Conservation (phyloP, 2,888 invertebrate genomes). For the Troilus luridus region DNA sequence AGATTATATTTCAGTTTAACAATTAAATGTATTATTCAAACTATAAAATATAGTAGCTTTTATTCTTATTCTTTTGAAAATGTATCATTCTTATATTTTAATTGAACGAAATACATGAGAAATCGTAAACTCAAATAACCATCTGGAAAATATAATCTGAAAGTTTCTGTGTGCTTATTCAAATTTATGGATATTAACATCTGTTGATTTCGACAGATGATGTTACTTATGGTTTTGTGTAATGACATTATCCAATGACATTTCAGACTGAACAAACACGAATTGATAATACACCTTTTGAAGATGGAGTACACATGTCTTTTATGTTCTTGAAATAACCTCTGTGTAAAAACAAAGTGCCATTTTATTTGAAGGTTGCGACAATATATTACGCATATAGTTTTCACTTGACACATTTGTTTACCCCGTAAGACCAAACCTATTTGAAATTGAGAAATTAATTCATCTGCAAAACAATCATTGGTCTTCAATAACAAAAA, state of each 20-base stretch:
- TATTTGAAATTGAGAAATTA: no score
- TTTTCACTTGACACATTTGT: not conserved
- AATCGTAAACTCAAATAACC: not conserved
- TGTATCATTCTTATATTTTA: not conserved
- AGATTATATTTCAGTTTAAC: no score
- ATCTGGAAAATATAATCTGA: not conserved
- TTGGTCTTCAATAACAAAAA: no score
- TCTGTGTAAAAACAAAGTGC: not conserved
- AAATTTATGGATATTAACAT: constrained; percentile 19
- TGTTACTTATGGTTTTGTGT: not conserved
- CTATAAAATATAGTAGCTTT: no score
- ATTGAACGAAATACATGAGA: not conserved
- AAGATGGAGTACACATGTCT: not conserved
- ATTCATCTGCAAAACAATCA: no score
- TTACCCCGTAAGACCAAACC: no score
- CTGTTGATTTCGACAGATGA: constrained; percentile 27
- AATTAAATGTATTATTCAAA: no score
- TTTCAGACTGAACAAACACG: not conserved
- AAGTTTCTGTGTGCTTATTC: not conserved
- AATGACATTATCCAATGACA: constrained; percentile 36
- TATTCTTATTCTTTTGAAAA: no score
- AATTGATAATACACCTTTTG: not conserved
- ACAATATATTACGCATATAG: not conserved
- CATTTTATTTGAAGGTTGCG: not conserved
- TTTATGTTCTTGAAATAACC: not conserved